Base-by-base conservation (phyloP, 2,797 vertebrate species). In the Acanthurus tractus region DNA sequence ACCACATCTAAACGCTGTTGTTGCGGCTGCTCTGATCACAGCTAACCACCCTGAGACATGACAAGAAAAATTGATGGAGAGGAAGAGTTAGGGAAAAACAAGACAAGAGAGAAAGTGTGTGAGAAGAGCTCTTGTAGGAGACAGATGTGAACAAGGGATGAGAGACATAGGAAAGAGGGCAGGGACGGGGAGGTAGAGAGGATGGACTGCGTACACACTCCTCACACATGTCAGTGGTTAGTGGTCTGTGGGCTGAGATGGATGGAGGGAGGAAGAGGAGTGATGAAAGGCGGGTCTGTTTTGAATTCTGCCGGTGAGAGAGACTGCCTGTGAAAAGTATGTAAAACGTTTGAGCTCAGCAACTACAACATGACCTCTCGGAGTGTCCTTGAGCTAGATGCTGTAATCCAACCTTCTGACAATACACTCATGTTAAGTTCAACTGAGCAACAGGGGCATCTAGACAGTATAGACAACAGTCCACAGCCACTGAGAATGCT, bases 151-250 rank as follows among this genome's bases (percentile, higher is more conserved):
- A 52, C 22, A 8, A 73, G 48, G 79, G 81, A 82, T 76, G 88
- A 82, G 62, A 69, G 84, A 84, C 48, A 54, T 72, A 77, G 59
- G 45, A 66, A 23, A 57, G 46, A 44, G 63, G 62, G 67, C 36
- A 45, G 66, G 29, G 48, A 48, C 13, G 25, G 63, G 73, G 63
- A 44, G 59, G 48, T 2, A 14, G 71, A 72, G 74, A 81, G 81
- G 82, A 86, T 81, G 82, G 88, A 76, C 81, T 76, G 72, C 50
- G 14, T 59, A 83, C 91, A 91, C 90, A 88, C 91, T 91, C 87
- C 89, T 76, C 88, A 95, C 93, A 95, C 92, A 93, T 95, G 94
- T 93, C 90, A 93, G 92, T 92, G 92, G 92, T 95, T 95, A 95
- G 92, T 66, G 91, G 90, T 90, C 89, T 91, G 90, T 74, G 89